Conservation (phyloP, 2,797 vertebrate species). For the Characodon lateralis region DNA sequence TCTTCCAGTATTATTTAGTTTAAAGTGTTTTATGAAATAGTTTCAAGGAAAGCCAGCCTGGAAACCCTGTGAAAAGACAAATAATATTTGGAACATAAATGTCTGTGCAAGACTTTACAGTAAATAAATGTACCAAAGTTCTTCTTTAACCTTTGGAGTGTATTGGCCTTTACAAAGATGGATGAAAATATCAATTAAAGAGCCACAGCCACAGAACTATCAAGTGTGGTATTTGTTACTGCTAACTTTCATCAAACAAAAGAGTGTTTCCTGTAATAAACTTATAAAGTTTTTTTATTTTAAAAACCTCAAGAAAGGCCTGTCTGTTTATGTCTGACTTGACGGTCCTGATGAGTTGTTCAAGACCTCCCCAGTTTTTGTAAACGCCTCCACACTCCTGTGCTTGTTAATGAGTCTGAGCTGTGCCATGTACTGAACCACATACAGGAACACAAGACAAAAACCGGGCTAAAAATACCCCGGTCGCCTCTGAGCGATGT, state of each 20-base stretch:
- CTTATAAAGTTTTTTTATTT: not conserved
- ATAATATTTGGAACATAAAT: not conserved
- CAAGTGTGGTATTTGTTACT: not conserved
- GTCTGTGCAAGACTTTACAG: not conserved
- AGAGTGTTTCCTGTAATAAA: not conserved
- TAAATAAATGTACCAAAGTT: not conserved
- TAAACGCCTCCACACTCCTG: constrained; percentile 73
- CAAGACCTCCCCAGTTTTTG: constrained; percentile 61
- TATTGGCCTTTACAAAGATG: not conserved
- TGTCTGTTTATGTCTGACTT: constrained; percentile 31
- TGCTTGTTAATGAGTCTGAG: constrained; percentile 49
- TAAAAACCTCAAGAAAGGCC: not conserved
- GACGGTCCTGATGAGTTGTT: constrained; percentile 32
- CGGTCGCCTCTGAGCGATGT: constrained; percentile 22
- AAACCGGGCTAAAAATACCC: constrained; percentile 70
- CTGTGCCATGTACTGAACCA: constrained; percentile 61
- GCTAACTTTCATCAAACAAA: not conserved
- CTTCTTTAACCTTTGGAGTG: not conserved
- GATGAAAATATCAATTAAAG: not conserved
- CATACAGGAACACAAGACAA: constrained; percentile 68
- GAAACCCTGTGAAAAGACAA: not conserved
- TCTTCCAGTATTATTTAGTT: not conserved
- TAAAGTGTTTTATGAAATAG: not conserved
- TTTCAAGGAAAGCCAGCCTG: not conserved
- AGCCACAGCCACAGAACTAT: not conserved